These are phyloP conservation scores for Hippocampus zosterae DNA, from an alignment of 2,113 vertebrate species.

Conservation along the genomic window DNA sequence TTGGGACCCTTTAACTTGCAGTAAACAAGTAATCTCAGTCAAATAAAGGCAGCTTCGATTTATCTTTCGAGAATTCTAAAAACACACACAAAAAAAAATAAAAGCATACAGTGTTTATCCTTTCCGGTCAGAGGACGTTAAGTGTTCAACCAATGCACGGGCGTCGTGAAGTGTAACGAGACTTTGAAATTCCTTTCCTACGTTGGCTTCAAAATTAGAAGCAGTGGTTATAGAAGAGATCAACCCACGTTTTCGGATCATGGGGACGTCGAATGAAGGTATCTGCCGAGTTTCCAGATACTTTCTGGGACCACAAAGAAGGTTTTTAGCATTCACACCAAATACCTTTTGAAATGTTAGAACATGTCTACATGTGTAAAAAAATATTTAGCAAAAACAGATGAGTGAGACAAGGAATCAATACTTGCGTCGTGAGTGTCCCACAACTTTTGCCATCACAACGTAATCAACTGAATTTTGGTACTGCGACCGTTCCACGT, in stretches of 20 bases:
- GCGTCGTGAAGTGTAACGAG: neutral
- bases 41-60: constrained; percentile 53
- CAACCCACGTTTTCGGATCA: neutral
- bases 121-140: constrained; percentile 9
- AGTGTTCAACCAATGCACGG: neutral
- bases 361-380: constrained; percentile 15
- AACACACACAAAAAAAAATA: constrained; percentile 1
- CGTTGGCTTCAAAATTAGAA: neutral
- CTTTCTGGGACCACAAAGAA: constrained; percentile 30
- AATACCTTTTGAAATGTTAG: constrained; percentile 14
- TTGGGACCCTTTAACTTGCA: constrained; percentile 14
- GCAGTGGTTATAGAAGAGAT: neutral
- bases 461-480: constrained; percentile 6
- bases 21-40: constrained; percentile 42
- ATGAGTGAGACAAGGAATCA: neutral
- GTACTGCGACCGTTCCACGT: constrained; percentile 65
- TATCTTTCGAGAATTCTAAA: constrained; percentile 1
- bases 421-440: neutral
- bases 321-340: neutral
- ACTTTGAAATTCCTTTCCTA: neutral
- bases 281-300: constrained; percentile 23
- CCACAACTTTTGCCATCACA: constrained; percentile 13
- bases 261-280: neutral
- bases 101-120: constrained; percentile 24
- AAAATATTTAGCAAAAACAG: constrained; percentile 19